Base-by-base conservation (phyloP, 1,140 invertebrate genomes). In the Hirudo medicinalis region DNA sequence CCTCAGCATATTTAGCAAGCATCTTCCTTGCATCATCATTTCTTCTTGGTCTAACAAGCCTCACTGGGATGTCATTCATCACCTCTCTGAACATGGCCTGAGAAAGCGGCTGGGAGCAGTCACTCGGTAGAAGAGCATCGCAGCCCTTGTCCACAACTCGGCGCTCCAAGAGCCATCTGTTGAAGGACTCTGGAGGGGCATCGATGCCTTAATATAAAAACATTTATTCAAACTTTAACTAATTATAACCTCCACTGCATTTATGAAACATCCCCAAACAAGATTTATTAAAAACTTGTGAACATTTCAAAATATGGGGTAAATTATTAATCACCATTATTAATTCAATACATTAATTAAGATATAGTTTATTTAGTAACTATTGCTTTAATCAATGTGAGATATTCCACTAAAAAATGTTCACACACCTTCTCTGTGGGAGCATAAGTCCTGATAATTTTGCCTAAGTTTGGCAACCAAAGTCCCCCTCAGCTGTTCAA, bases 41-140 rank as follows among this genome's bases (percentile, higher is more conserved):
- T 79, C 92, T 96, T 81, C 95, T 96, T 15, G 94, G 92, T 80
- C 91, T 88, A 9, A 92, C 87, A 60, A 97, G 86, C 83, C 95
- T 96, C 43, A 98, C 92, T 0, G 94, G 94, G 77, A 98, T 94
- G 80, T 97, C 94, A 81, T 95, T 93, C 92, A 98, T 96, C 40
- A 98, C 95, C 84, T 97, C 94, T 71, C 91, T 87, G 81, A 94
- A 95, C 92, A 97, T 94, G 6, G 91, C 91, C 79, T 89, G 86
- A 1, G 93, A 95, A 74, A 97, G 89, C 82, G 96, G 93, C 13
- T 91, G 90, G 75, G 89, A 87, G 83, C 94, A 97, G 79, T 89
- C 88, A 78, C 90, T 92, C 0, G 94, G 93, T 22, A 97, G 80
- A 36, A 97, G 79, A 0, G 92, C 90, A 84, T 97, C 94, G 20